Evolutionary conservation across 2,888 invertebrate genomes (phyloP).

Genomic region (Lysandra coridon): DNA sequence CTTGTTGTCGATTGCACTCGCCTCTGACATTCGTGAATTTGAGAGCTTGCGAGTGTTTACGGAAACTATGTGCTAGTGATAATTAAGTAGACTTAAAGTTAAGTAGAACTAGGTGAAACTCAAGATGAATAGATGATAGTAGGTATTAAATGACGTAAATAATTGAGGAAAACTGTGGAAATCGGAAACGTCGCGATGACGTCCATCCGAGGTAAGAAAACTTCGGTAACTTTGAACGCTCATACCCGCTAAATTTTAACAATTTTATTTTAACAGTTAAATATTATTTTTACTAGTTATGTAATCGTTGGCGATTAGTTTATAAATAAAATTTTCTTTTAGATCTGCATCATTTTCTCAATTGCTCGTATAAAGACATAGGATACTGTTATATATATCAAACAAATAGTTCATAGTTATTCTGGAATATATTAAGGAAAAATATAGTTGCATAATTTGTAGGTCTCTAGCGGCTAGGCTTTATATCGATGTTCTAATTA

Average conservation of each 20-base stretch:
- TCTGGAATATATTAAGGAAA: neutral
- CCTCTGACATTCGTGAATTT: slow-evolving; percentile 69
- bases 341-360: too few relatives aligned
- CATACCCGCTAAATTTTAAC: neutral
- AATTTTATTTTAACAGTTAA: neutral
- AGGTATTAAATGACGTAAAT: neutral
- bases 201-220: slow-evolving; percentile 36
- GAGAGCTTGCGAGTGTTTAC: slow-evolving; percentile 53
- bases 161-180: neutral
- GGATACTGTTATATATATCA: neutral
- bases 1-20: slow-evolving; percentile 73
- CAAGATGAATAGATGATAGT: slow-evolving; percentile 31
- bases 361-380: too few relatives aligned
- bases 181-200: slow-evolving; percentile 29
- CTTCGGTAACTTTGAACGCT: neutral
- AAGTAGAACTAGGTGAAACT: neutral
- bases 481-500: neutral
- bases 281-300: neutral
- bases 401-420: too few relatives aligned
- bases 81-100: neutral
- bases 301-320: neutral
- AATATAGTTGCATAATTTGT: neutral
- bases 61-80: slow-evolving; percentile 33
- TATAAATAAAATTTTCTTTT: too few relatives aligned
- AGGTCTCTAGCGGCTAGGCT: neutral